Evolutionary conservation across 2,113 vertebrate species (phyloP), one percentile per base, ranked within the genome.

Genomic region (Ornithorhynchus anatinus): DNA sequence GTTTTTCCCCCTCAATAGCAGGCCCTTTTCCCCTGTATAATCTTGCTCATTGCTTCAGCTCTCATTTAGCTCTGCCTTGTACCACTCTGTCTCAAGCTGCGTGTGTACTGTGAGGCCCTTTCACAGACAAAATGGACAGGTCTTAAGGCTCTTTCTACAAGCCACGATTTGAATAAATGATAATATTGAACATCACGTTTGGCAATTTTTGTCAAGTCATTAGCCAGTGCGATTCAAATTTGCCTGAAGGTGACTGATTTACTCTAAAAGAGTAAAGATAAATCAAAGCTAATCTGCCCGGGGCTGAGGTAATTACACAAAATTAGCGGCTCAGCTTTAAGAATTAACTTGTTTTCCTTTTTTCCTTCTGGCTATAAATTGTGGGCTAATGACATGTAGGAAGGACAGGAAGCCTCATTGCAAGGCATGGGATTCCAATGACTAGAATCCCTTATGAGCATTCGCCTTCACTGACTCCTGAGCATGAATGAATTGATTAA

Each of bases 191-290:
- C 42, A 44, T 66, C 25, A 25, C 12, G 45, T 13, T 23, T 1
- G 29, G 7, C 20, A 7, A 20, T 66, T 69, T 72, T 40, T 32
- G 12, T 56, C 54, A 39, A 2, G 35, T 54, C 14, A 11, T 19
- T 14, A 14, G 29, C 32, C n/a, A 42, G 4, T 67, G 22, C 20
- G 69, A 66, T 60, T 67, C 19, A 38, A 25, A 7, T 10, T 59
- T 76, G 47, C 43, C 72, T 79, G 76, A 52, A 80, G 59, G 73
- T 61, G 62, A 69, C 50, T 33, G 59, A 62, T 83, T 82, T 77
- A 51, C 70, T 60, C 32, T 59, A 77, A 75, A 77, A 85, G 76
- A 70, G 50, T 79, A 51, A 81, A 75, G 54, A 86, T 76, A 56
- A 75, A 57, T 70, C 77, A 78, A 75, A 79, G 60, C 63, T 83